Percentiles rank a stretch among this genome's conserved stretches.
Evolutionary conservation across 2,888 invertebrate species (phyloP).

Genomic region (Drosophila mulleri): DNA sequence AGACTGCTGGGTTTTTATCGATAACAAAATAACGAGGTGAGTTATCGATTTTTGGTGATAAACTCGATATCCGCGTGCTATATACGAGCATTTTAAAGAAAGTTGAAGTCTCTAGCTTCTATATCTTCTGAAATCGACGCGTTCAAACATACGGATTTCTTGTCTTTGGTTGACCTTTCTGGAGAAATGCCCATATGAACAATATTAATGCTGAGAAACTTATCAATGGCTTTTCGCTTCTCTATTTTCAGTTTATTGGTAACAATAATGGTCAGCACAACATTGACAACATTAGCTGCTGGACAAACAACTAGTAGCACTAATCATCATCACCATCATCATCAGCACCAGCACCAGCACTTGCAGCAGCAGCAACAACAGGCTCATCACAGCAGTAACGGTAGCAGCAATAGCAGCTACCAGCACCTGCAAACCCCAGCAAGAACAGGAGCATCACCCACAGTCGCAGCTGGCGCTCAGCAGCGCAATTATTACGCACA

Average conservation of each 20-base stretch:
- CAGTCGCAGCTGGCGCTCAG: constrained; percentile 24
- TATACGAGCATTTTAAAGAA: too few species aligned
- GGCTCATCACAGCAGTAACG: constrained; percentile 47
- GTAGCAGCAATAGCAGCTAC: constrained; percentile 36
- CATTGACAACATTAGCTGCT: constrained; percentile 85
- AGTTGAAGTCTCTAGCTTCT: too few species aligned
- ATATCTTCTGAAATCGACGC: too few species aligned
- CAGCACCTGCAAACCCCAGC: constrained; percentile 46
- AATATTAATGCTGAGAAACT: constrained; percentile 4
- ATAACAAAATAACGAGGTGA: too few species aligned
- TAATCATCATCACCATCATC: constrained; percentile 77
- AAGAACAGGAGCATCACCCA: constrained; percentile 17
- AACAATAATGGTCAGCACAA: constrained; percentile 85
- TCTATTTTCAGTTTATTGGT: constrained; percentile 80
- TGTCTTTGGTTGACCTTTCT: too few species aligned
- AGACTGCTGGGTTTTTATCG: too few species aligned
- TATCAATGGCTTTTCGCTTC: neutral
- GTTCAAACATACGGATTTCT: too few species aligned
- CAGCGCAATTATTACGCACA: constrained; percentile 55
- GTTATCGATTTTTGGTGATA: too few species aligned
- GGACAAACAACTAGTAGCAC: constrained; percentile 84
- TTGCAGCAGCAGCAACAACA: constrained; percentile 34
- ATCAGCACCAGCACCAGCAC: constrained; percentile 53
- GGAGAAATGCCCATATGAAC: too few species aligned
- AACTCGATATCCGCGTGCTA: too few species aligned